Evolutionary conservation across 2,888 invertebrate genomes (phyloP), one percentile per base, ranked within the genome.

Genomic region (Agrotis exclamationis): DNA sequence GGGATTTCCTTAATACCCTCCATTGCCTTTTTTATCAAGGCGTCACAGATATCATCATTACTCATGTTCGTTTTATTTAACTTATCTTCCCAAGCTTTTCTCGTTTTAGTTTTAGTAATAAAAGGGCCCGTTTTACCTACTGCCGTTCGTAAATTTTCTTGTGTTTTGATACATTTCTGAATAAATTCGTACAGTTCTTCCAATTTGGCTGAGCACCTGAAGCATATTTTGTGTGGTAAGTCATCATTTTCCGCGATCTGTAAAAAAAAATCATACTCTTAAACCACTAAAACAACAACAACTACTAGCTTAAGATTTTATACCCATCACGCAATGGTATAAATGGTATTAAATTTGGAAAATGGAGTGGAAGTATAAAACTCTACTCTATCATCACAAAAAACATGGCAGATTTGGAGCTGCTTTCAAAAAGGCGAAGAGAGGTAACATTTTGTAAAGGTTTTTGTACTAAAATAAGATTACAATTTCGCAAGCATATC

Each of bases 211-310:
- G 96, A 96, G 78, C 96, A 96, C 20, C 96, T 90, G 79, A 95
- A 96, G 83, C 96, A 96, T 70, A 96, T 95, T 90, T 95, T 96
- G 80, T 96, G 95, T n/a, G 96, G 96, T 3, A 96, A 87, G 51
- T 95, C 94, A 88, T 96, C 96, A 88, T 94, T 93, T 87, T 96
- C 96, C 33, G 91, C 88, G 77, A 96, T 88, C 96, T 96, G 91
- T 51, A 94, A 95, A 73, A 14, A 72, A 70, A 78, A 28, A 69
- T 67, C n/a, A 33, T 22, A 48, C 24, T 58, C 4, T 22, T 20
- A 44, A 50, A 56, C n/a, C 6, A 53, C 20, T 45, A 13, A 54
- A 22, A 70, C 18, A 48, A 48, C 7, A 74, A 13, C 14, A 74
- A 4, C 39, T 24, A 6, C 18, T 11, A 14, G 16, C 16, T 53